These are phyloP conservation scores for Lacerta viridis DNA, from an alignment of 2,797 vertebrate species.

Conservation along the genomic window DNA sequence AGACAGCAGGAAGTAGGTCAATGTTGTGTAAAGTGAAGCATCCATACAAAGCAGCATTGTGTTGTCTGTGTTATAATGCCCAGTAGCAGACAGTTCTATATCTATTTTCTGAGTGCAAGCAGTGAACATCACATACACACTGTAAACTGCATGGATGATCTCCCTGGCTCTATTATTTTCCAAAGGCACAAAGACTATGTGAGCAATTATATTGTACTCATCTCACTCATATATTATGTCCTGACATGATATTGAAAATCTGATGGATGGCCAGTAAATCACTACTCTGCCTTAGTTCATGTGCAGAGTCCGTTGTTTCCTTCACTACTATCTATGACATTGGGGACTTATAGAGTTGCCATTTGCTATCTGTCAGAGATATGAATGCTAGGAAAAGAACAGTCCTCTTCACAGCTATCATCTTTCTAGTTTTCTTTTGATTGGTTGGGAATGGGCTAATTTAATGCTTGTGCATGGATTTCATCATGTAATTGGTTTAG, in stretches of 20 bases:
- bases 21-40: background rate
- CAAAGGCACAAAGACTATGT: conserved; percentile 36
- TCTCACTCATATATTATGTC: conserved; percentile 23
- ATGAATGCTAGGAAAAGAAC: background rate
- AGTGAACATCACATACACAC: background rate
- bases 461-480: background rate
- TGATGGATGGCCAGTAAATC: conserved; percentile 2
- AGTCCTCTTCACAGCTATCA: background rate
- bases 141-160: background rate
- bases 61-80: conserved; percentile 7
- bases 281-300: background rate
- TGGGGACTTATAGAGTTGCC: background rate
- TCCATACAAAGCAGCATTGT: fast-evolving
- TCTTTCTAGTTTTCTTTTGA: background rate
- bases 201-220: conserved; percentile 37
- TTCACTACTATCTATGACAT: background rate
- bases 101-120: background rate
- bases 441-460: background rate
- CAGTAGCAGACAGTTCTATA: conserved; percentile 6
- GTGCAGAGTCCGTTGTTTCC: background rate
- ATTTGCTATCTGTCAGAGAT: background rate
- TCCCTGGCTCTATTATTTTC: conserved; percentile 32
- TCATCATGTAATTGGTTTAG: background rate
- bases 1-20: conserved; percentile 16
- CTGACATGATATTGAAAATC: conserved; percentile 44